Conservation (phyloP, 2,888 invertebrate species). For the Dicycla oo region DNA sequence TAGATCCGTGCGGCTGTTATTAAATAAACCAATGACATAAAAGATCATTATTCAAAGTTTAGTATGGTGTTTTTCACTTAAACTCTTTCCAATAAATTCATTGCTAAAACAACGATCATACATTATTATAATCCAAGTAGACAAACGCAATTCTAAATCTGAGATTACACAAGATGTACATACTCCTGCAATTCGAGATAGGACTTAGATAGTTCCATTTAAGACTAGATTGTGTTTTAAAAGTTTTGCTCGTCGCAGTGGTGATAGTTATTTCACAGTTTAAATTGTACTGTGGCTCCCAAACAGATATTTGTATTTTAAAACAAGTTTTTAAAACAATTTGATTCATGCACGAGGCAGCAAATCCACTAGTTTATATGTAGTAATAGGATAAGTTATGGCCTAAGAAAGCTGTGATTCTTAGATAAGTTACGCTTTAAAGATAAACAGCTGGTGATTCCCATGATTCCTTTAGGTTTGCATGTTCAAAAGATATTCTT, state of each 20-base stretch:
- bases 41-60: background rate
- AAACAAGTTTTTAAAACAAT: constrained; percentile 33
- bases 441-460: constrained; percentile 31
- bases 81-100: too few relatives aligned
- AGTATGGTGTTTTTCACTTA: too few relatives aligned
- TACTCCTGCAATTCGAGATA: constrained; percentile 14
- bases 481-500: constrained; percentile 4
- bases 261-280: constrained; percentile 38
- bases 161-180: background rate
- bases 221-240: constrained; percentile 54
- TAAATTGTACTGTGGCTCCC: constrained; percentile 30
- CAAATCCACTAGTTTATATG: constrained; percentile 3
- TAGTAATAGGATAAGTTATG: constrained; percentile 4
- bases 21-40: too few relatives aligned
- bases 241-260: constrained; percentile 28
- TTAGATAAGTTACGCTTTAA: constrained; percentile 1
- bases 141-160: background rate
- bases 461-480: constrained; percentile 4
- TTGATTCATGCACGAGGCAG: constrained; percentile 14
- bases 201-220: constrained; percentile 47
- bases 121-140: background rate
- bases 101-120: background rate
- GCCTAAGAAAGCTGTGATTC: background rate
- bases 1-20: too few relatives aligned
- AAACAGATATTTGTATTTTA: constrained; percentile 35